Evolutionary conservation across 2,797 vertebrate genomes (phyloP), one percentile per base, ranked within the genome.

Genomic region (Pogonophryne albipinna): DNA sequence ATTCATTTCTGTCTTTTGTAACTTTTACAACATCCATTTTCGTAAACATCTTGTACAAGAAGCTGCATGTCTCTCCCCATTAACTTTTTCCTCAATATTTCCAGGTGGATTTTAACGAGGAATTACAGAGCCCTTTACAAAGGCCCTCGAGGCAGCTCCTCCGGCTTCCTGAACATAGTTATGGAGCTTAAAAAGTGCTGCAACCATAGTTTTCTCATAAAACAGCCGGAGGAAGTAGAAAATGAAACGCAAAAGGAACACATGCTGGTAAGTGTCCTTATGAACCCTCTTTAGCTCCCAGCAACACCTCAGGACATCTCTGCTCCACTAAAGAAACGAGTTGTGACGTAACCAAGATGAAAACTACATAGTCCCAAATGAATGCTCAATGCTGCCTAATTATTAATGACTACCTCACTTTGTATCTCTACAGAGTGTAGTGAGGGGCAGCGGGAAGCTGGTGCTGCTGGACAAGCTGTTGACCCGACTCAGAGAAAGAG

Each of bases 101-200:
- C 61, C 85, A 99, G 98, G 88, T 99, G 98, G 98, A 99, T 99
- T 92, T 95, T 99, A 88, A 99, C 98, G n/a, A 96, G 98, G 90
- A 99, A 99, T 93, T 99, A 97, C 92, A 98, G 95, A 94, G 98
- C 98, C 64, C 96, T 99, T 62, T 87, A 96, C 67, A 99, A 98
- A 93, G 98, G 98, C 85, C 96, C 94, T 0, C 93, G 97, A 34
- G 98, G 98, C 67, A 99, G 98, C 89, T 99, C 98, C 1, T 95
- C 97, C 0, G 98, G 98, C 71, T 99, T 99, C 89, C 95, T 99
- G 53, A 99, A 99, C 88, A 99, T 99, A 0, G 97, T 99, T 78
- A 99, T 99, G 98, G 98, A 99, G 85, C 92, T 99, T 69, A 99
- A 99, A 83, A 99, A 99, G 76, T 99, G 98, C 91, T 99, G 98